Percentiles rank a stretch among this genome's conserved stretches.
These are phyloP conservation scores for Teleogryllus oceanicus DNA, from an alignment of 2,888 invertebrate genomes.

Conservation along the genomic window DNA sequence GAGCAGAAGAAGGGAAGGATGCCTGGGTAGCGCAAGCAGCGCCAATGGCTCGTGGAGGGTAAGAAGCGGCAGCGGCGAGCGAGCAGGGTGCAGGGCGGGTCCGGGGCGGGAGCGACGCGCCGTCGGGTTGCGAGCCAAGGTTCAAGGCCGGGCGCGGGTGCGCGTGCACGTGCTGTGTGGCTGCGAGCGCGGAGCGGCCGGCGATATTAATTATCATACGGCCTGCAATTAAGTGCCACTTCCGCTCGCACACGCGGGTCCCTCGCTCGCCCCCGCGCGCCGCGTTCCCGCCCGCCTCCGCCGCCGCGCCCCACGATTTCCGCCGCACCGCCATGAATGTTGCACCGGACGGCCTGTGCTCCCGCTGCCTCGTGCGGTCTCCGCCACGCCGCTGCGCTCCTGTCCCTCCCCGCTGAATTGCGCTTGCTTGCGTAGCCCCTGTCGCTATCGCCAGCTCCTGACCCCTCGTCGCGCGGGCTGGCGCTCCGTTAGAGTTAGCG, in stretches of 20 bases:
- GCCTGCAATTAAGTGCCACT: constrained; percentile 18
- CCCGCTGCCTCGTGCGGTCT: not conserved
- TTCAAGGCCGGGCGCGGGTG: not conserved
- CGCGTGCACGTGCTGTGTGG: not conserved
- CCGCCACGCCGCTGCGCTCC: not conserved
- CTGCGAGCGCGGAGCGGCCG: constrained; percentile 5
- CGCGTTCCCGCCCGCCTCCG: not conserved
- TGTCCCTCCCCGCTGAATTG: not conserved
- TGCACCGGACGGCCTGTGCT: not conserved
- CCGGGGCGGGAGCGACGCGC: too few relatives aligned
- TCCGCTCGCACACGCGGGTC: not conserved
- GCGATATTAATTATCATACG: constrained; percentile 18
- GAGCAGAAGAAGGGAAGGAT: too few relatives aligned
- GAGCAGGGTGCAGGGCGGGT: too few relatives aligned
- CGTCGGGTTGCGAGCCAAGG: not conserved
- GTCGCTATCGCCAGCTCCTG: too few relatives aligned
- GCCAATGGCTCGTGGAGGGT: too few relatives aligned
- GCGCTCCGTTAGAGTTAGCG: too few relatives aligned
- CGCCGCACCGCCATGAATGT: not conserved
- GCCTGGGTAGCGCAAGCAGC: too few relatives aligned
- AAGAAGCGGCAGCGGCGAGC: too few relatives aligned
- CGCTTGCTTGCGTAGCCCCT: not conserved
- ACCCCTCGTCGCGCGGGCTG: too few relatives aligned
- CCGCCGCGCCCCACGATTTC: not conserved
- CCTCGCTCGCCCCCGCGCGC: not conserved